A percentile compares a stretch with the other conserved stretches of the same genome.
Conservation (phyloP, 2,888 invertebrate species). For the Campoplex nolae region DNA sequence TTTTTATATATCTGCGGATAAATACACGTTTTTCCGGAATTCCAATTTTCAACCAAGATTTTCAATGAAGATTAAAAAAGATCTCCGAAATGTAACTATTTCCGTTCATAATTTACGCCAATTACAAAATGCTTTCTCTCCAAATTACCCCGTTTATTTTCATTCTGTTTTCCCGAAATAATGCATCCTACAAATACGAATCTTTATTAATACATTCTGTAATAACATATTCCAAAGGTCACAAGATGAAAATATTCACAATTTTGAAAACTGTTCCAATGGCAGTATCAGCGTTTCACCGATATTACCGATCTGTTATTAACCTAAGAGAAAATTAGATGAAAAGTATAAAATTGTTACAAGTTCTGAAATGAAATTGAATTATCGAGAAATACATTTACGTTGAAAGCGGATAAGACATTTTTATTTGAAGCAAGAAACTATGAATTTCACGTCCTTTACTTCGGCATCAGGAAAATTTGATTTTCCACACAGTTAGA, state of each 20-base stretch:
- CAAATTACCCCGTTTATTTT: constrained; percentile 1
- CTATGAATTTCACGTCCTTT: neutral
- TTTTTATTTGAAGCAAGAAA: neutral
- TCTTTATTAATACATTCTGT: neutral
- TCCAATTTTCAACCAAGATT: constrained; percentile 52
- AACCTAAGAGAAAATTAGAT: neutral
- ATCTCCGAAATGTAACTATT: neutral
- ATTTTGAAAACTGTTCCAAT: neutral
- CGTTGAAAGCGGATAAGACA: neutral
- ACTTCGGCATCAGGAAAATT: neutral
- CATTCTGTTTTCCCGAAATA: neutral
- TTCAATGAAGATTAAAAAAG: neutral
- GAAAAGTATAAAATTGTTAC: neutral
- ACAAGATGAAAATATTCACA: neutral
- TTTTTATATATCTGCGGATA: neutral
- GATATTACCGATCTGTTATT: neutral
- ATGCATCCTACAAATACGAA: neutral
- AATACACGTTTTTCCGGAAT: constrained; percentile 8
- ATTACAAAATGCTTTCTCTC: neutral
- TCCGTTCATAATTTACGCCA: constrained; percentile 4
- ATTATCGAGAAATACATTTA: neutral
- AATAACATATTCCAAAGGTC: neutral
- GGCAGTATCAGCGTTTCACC: no score
- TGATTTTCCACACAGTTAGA: neutral
- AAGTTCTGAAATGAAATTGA: neutral